Evolutionary conservation across 2,113 vertebrate species (phyloP), one percentile per base, ranked within the genome.

Genomic region (Lycaon pictus): DNA sequence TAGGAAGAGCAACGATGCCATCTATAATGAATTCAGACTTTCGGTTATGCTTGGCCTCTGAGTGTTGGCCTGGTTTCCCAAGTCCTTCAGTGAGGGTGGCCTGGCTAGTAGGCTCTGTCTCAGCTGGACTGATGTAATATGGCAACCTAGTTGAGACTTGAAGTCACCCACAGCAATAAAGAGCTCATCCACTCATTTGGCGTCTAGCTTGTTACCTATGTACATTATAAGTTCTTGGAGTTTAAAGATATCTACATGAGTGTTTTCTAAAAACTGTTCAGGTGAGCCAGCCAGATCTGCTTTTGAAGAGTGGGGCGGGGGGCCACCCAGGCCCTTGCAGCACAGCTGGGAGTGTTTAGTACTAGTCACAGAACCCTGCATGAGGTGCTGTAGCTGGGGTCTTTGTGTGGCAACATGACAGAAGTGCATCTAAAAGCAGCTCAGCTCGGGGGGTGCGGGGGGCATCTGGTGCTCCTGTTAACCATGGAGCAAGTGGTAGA

Each of bases 1-100:
- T 35, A 55, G 43, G 53, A 13, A 3, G 60, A 27, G 71, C 83
- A 27, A 58, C 22, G 4, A n/a, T 0, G 37, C 11, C n/a, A 5
- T 53, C n/a, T 7, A 0, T 3, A 32, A n/a, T 1, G 12, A 19
- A 13, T 22, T 25, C 13, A 0, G 6, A 22, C 35, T 48, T 11
- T 71, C 56, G 0, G 25, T 53, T 35, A 1, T 4, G 0, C 27
- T 5, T 9, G 15, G 20, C 20, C 63, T 22, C 19, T 5, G 63
- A 62, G 93, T 37, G 23, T 10, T 10, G 4, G 11, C 10, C 7
- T 20, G 13, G 29, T 37, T 53, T 63, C 51, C 87, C 53, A 37
- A 63, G 82, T 48, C 51, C 27, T 32, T 16, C 51, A 19, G 43
- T 0, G 0, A 19, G 65, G 29, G 37, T 16, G 11, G 12, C 53